Evolutionary conservation across 2,113 vertebrate species (phyloP).

Genomic region (Antechinus flavipes): DNA sequence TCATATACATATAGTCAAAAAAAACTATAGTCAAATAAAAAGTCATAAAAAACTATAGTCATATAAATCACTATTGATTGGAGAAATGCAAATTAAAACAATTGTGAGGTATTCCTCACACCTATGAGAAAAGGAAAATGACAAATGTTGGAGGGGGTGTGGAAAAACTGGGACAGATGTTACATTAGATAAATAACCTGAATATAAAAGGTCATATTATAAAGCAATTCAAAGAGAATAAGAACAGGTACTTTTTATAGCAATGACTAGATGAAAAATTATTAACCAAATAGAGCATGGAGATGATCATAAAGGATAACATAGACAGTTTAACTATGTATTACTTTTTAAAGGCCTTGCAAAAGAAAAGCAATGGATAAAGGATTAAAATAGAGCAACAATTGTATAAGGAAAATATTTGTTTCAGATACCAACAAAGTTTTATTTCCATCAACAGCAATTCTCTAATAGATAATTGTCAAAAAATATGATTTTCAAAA

Average conservation of each 20-base stretch:
- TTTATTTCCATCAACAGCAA: not conserved
- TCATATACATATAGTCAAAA: too few species aligned
- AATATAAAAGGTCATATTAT: not conserved
- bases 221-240: not conserved
- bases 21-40: too few species aligned
- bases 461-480: not conserved
- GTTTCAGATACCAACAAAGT: not conserved
- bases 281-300: not conserved
- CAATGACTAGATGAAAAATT: not conserved
- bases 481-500: not conserved
- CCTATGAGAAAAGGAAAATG: not conserved
- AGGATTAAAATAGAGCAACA: not conserved
- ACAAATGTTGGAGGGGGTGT: not conserved
- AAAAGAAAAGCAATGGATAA: not conserved
- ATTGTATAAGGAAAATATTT: not conserved
- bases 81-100: not conserved
- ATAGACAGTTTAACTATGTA: not conserved
- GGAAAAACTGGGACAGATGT: not conserved
- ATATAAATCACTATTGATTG: not conserved
- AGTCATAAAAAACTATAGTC: too few species aligned
- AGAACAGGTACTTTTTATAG: not conserved
- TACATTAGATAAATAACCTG: not conserved
- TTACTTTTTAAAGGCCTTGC: not conserved
- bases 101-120: not conserved
- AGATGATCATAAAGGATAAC: not conserved